A percentile compares a stretch with the other conserved stretches of the same genome.
Evolutionary conservation across 2,113 vertebrate genomes (phyloP).

Genomic region (Thryonomys swinderianus): DNA sequence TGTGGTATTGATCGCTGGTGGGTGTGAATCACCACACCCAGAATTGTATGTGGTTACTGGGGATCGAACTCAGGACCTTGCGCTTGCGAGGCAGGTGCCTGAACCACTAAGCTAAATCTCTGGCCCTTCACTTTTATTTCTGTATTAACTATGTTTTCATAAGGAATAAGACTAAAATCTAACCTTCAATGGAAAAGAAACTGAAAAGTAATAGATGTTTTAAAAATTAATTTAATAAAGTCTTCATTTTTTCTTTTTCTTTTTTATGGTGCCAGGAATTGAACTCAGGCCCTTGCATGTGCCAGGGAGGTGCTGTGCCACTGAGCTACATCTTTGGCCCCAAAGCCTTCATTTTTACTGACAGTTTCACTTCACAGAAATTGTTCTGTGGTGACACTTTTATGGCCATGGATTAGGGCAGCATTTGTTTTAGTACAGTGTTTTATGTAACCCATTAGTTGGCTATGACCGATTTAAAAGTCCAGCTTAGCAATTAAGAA

Average conservation of each 20-base stretch:
- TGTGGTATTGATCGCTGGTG: too few relatives aligned
- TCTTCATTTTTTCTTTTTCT: background rate
- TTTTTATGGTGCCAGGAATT: too few relatives aligned
- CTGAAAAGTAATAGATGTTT: background rate
- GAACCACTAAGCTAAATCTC: too few relatives aligned
- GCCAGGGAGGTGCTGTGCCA: too few relatives aligned
- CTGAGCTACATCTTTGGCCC: too few relatives aligned
- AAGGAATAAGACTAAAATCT: slow-evolving; percentile 44
- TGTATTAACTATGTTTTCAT: background rate
- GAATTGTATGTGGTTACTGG: too few relatives aligned
- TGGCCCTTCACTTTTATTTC: too few relatives aligned
- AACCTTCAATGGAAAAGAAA: slow-evolving; percentile 9
- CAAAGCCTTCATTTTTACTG: background rate
- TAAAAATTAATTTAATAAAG: slow-evolving; percentile 12
- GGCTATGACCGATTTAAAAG: background rate
- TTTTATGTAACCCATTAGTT: background rate
- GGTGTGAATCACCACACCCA: too few relatives aligned
- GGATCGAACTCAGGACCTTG: too few relatives aligned
- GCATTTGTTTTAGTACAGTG: background rate
- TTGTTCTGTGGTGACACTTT: background rate
- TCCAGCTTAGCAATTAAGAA: background rate
- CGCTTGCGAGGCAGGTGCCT: too few relatives aligned
- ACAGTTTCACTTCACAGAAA: background rate
- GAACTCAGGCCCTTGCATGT: too few relatives aligned
- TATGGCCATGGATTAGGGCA: background rate